phyloP scores from a whole-genome alignment of 2,113 vertebrate genomes.

The Calyptommatus sinebrachiatus region DNA sequence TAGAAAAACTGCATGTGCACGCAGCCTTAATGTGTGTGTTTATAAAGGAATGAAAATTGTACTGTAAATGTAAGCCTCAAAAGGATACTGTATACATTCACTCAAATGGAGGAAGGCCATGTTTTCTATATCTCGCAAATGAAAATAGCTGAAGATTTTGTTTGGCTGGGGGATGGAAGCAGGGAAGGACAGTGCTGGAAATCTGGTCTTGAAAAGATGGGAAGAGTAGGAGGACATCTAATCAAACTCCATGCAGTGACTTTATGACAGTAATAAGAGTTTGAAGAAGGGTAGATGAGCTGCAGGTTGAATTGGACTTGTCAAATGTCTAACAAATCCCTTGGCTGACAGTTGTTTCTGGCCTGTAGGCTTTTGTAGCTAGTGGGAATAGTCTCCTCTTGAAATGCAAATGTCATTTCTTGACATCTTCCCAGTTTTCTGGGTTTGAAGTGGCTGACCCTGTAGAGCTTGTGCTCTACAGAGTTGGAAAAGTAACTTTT shows the following conservation, averaged over 20 bases:
- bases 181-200: not conserved
- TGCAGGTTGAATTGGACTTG: conserved; percentile 4
- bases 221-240: not conserved
- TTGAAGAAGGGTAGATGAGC: not conserved
- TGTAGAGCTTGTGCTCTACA: not conserved
- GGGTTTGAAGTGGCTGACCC: not conserved
- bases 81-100: not conserved
- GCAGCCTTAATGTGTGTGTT: too few species aligned
- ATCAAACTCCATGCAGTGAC: not conserved
- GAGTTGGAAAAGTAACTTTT: not conserved
- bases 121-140: not conserved
- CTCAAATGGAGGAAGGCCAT: not conserved
- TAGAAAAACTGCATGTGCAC: too few species aligned
- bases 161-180: not conserved
- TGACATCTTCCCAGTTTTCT: not conserved
- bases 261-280: not conserved
- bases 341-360: conserved; percentile 8
- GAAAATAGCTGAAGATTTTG: not conserved
- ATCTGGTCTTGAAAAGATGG: not conserved
- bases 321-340: conserved; percentile 5
- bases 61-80: not conserved
- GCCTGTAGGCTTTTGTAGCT: not conserved
- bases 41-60: not conserved
- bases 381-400: not conserved
- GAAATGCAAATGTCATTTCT: conserved; percentile 4